Conservation (phyloP, 2,888 invertebrate genomes). For the Mythimna vitellina region DNA sequence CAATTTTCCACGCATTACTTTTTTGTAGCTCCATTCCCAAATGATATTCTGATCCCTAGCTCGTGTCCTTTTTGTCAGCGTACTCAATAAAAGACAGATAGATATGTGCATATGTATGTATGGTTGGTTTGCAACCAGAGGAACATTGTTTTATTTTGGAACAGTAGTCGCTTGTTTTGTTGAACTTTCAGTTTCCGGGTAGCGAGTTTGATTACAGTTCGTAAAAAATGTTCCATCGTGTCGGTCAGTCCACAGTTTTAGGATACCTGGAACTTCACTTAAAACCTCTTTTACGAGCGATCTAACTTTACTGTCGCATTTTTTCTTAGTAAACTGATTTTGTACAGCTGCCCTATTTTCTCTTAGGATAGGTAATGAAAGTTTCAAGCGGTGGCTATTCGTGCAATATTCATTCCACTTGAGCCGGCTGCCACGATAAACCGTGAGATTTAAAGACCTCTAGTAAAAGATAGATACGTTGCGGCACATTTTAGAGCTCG, state of each 20-base stretch:
- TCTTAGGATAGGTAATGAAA: slow-evolving; percentile 33
- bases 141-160: slow-evolving; percentile 1
- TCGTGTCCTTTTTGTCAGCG: slow-evolving; percentile 2
- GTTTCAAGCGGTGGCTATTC: slow-evolving; percentile 29
- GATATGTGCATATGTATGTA: neutral
- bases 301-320: slow-evolving; percentile 15
- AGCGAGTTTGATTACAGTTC: slow-evolving; percentile 11
- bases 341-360: slow-evolving; percentile 14
- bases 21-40: slow-evolving; percentile 20
- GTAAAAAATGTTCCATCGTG: slow-evolving; percentile 11
- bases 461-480: slow-evolving; percentile 37
- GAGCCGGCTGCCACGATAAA: slow-evolving; percentile 46
- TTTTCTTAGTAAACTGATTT: slow-evolving; percentile 20
- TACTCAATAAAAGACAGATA: slow-evolving; percentile 15
- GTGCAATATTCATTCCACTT: slow-evolving; percentile 42
- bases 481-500: slow-evolving; percentile 15
- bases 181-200: neutral
- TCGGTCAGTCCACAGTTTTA: neutral
- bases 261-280: slow-evolving; percentile 16
- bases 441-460: slow-evolving; percentile 45
- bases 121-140: neutral
- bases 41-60: slow-evolving; percentile 17
- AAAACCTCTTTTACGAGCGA: slow-evolving; percentile 28
- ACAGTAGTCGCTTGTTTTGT: neutral
- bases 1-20: slow-evolving; percentile 23